phyloP scores from a whole-genome alignment of 1,140 invertebrate genomes.

The Sweltsa coloradensis region DNA sequence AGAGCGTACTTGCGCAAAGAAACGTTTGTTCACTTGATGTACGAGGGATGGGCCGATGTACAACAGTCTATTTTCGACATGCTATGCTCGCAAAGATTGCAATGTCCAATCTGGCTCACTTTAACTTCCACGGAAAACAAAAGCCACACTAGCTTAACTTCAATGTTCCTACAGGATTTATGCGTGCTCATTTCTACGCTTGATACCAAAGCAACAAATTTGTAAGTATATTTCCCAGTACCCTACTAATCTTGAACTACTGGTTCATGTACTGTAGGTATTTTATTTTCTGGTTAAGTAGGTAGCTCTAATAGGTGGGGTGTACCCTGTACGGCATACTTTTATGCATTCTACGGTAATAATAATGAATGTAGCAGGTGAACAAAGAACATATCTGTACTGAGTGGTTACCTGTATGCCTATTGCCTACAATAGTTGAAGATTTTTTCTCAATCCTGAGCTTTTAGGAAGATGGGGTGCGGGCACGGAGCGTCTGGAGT shows the following conservation, averaged over 20 bases:
- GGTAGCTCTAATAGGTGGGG: too few species aligned
- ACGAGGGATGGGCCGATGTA: slow-evolving; percentile 36
- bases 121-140: slow-evolving; percentile 9
- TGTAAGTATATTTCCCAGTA: slow-evolving; percentile 60
- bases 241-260: slow-evolving; percentile 1
- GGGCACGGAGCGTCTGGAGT: too few species aligned
- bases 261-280: slow-evolving; percentile 9
- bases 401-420: too few species aligned
- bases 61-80: slow-evolving; percentile 34
- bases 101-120: slow-evolving; percentile 53
- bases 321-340: too few species aligned
- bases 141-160: slow-evolving; percentile 25
- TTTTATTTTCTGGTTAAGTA: slow-evolving; percentile 17
- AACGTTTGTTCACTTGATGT: slow-evolving; percentile 41
- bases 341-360: too few species aligned
- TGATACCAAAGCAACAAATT: slow-evolving; percentile 69
- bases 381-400: too few species aligned
- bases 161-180: slow-evolving; percentile 41
- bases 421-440: too few species aligned
- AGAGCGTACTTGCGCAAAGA: slow-evolving; percentile 36
- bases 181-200: slow-evolving; percentile 42
- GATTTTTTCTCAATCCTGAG: too few species aligned
- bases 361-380: too few species aligned
- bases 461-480: too few species aligned
- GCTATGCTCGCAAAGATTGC: slow-evolving; percentile 48